Evolutionary conservation across 2,113 vertebrate species (phyloP), one percentile per base, ranked within the genome.

Genomic region (Haemorhous mexicanus): DNA sequence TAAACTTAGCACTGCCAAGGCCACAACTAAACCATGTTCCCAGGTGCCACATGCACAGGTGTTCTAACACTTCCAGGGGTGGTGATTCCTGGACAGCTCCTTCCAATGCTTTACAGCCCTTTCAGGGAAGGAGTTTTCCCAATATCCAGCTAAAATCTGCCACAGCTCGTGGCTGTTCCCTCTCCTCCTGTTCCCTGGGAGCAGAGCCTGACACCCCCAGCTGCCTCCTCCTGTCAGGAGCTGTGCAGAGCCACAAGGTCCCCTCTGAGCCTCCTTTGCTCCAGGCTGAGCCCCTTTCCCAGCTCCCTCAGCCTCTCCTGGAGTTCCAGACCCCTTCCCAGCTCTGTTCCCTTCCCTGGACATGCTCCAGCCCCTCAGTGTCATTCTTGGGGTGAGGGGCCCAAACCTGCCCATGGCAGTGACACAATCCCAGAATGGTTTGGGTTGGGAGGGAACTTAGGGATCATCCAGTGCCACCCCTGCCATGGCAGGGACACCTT

Each of bases 131-230:
- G 9, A 70, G 33, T 33, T 56, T 16, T 16, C 32, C 32, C 49
- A 20, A 10, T 37, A 13, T 58, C 33, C 64, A n/a, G 9, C 20
- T 28, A 39, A 10, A 78, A 17, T 6, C 49, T 70, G 32, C 11
- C 5, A 0, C 50, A 72, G 8, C 18, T 1, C 33, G 49, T 10
- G 56, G 41, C 35, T 0, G 0, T 62, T 90, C 18, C 55, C 63
- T 69, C 55, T 76, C 20, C 8, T 61, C n/a, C 47, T 75, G 53
- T 89, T 46, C 30, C 22, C 18, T 55, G 63, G 7, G 7, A 69
- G 70, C 32, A 83, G 12, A 70, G 11, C 35, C n/a, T 0, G 0
- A 30, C 7, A 3, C 30, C n/a, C 33, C 14, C 1, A 0, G 8
- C 63, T 44, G 63, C 16, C 37, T 21, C 39, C 84, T 70, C 74